A percentile compares a stretch with the other conserved stretches of the same genome.
Evolutionary conservation across 2,888 invertebrate genomes (phyloP).

Genomic region (Deilephila elpenor): DNA sequence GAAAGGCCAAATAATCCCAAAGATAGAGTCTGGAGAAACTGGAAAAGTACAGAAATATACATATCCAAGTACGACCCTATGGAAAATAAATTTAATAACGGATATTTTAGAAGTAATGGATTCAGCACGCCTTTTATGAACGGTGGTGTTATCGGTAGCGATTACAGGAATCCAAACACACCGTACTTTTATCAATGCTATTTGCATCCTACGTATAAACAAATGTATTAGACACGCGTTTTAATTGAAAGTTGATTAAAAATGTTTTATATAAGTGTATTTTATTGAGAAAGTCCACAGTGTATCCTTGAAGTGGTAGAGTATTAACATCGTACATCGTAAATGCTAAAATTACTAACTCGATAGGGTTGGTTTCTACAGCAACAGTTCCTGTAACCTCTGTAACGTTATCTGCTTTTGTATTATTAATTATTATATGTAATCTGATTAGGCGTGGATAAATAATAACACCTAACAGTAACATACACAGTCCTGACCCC

Average conservation of each 20-base stretch:
- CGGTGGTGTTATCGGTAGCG: background rate
- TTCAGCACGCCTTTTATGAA: conserved; percentile 5
- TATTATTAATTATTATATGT: too few species aligned
- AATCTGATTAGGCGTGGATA: too few species aligned
- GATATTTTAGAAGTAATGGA: conserved; percentile 5
- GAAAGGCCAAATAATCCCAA: background rate
- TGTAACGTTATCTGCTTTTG: too few species aligned
- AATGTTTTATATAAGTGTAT: background rate
- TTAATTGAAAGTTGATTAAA: background rate
- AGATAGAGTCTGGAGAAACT: conserved; percentile 42
- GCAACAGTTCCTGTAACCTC: too few species aligned
- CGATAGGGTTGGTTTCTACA: too few species aligned
- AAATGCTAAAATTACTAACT: too few species aligned
- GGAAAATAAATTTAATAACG: background rate
- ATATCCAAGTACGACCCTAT: background rate
- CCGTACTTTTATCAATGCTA: background rate
- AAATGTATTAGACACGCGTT: background rate
- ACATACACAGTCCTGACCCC: too few species aligned
- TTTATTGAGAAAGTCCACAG: background rate
- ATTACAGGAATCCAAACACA: background rate
- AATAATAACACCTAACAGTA: too few species aligned
- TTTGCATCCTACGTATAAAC: background rate
- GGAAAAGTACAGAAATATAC: conserved; percentile 39
- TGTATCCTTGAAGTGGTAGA: too few species aligned
- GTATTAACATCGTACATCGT: too few species aligned